These are phyloP conservation scores for Pocillopora verrucosa DNA, from an alignment of 64 coral and sea anemone genomes.

Conservation along the genomic window DNA sequence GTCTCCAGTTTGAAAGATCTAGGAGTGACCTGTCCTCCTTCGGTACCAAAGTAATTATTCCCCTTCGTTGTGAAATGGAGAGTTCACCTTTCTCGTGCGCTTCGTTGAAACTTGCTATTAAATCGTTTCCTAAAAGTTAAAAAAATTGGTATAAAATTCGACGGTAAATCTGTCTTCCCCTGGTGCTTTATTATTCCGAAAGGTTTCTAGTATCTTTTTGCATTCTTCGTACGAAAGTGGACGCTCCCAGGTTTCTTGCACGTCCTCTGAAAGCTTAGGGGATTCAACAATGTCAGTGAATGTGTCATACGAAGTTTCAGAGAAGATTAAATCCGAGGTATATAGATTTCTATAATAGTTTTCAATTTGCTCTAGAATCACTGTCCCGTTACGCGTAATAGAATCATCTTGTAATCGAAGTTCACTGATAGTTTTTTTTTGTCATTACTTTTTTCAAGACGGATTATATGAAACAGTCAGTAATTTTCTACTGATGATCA, in stretches of 20 bases:
- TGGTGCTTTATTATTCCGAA: neutral
- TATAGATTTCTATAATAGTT: too few species aligned
- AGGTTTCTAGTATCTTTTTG: neutral
- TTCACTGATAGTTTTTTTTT: neutral
- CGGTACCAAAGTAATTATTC: constrained; percentile 23
- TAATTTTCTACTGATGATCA: too few species aligned
- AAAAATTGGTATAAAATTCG: neutral
- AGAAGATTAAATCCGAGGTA: too few species aligned
- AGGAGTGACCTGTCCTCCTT: neutral
- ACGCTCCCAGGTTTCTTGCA: neutral
- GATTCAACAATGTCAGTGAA: neutral
- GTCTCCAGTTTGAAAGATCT: neutral
- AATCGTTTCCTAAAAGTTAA: neutral
- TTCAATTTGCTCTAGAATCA: constrained; percentile 3
- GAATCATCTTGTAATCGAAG: neutral
- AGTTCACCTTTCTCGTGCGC: neutral
- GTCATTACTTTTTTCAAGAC: too few species aligned
- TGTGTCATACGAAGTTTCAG: neutral
- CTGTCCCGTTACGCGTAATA: neutral
- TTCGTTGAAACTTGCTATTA: constrained; percentile 4
- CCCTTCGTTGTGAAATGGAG: constrained; percentile 17
- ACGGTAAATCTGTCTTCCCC: neutral
- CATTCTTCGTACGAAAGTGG: neutral
- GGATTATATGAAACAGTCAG: too few species aligned
- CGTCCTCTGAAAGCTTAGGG: neutral